These are phyloP conservation scores for Trichogramma dendrolimi DNA, from an alignment of 2,888 invertebrate genomes.

Conservation along the genomic window DNA sequence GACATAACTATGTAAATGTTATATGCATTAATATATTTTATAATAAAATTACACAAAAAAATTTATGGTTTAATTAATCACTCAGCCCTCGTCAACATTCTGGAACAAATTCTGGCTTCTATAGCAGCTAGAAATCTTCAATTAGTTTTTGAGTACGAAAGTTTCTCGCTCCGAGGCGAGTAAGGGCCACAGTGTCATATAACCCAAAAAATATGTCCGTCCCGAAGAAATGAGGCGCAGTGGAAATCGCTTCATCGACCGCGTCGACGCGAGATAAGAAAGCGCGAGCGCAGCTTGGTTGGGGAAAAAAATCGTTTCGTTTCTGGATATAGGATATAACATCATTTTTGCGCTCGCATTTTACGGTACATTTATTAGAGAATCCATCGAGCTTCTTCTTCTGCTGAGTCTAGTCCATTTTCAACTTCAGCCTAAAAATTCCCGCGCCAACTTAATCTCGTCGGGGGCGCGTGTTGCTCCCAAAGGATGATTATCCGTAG, in stretches of 20 bases:
- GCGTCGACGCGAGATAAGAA: not conserved
- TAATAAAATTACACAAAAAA: conserved; percentile 37
- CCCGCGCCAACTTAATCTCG: not conserved
- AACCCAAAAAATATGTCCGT: not conserved
- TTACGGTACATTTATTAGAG: conserved; percentile 27
- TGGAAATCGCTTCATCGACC: not conserved
- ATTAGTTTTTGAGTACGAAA: not conserved
- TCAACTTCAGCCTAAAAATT: conserved; percentile 17
- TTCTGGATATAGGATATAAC: too few species aligned
- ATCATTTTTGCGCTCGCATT: conserved; percentile 2
- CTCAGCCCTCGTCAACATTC: not conserved
- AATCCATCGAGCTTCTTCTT: conserved; percentile 15
- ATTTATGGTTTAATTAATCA: not conserved
- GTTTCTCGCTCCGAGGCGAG: not conserved
- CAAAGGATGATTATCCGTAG: too few species aligned
- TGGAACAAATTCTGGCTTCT: not conserved
- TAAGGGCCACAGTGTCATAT: not conserved
- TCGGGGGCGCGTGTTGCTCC: too few species aligned
- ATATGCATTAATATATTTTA: conserved; percentile 43
- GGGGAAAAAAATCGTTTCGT: too few species aligned
- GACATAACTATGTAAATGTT: conserved; percentile 38
- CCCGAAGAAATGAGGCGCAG: not conserved
- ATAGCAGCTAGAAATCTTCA: not conserved
- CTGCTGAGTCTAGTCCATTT: conserved; percentile 25
- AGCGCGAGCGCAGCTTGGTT: not conserved